Percentiles rank a stretch among this genome's conserved stretches.
Evolutionary conservation across 1,140 invertebrate genomes (phyloP).

Genomic region (Drosophila ohnishii): DNA sequence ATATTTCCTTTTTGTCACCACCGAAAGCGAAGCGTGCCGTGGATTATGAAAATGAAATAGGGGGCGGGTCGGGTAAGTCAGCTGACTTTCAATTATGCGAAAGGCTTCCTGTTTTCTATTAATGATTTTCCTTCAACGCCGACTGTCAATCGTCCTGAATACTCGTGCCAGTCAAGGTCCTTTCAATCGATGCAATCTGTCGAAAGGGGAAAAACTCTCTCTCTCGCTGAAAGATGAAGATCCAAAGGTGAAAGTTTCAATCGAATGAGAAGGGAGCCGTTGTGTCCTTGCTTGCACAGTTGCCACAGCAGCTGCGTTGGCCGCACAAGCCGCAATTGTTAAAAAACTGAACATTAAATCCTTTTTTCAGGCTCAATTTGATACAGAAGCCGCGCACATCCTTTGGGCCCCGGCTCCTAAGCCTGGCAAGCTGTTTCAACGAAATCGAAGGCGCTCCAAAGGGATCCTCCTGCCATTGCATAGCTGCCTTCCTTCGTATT

Average conservation of each 20-base stretch:
- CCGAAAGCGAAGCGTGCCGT: conserved; percentile 26
- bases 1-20: conserved; percentile 8
- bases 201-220: conserved; percentile 4
- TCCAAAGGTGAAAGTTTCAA: conserved; percentile 63
- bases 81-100: conserved; percentile 54
- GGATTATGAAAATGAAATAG: conserved; percentile 57
- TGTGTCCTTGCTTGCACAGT: conserved; percentile 48
- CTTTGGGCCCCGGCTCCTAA: conserved; percentile 46
- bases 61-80: conserved; percentile 30
- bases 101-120: conserved; percentile 44
- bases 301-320: conserved; percentile 30
- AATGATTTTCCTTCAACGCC: conserved; percentile 10
- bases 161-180: conserved; percentile 53
- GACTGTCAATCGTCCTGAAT: conserved; percentile 49
- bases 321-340: conserved; percentile 63
- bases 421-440: conserved; percentile 62
- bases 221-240: conserved; percentile 43
- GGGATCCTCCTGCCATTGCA: conserved; percentile 20
- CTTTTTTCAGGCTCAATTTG: conserved; percentile 69
- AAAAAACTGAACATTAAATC: conserved; percentile 60
- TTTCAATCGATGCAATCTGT: conserved; percentile 20
- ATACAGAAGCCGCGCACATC: conserved; percentile 42
- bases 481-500: background rate
- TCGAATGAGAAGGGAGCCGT: conserved; percentile 34
- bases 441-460: conserved; percentile 43